These are phyloP conservation scores for Falco novaeseelandiae DNA, from an alignment of 2,797 vertebrate species.

Conservation along the genomic window DNA sequence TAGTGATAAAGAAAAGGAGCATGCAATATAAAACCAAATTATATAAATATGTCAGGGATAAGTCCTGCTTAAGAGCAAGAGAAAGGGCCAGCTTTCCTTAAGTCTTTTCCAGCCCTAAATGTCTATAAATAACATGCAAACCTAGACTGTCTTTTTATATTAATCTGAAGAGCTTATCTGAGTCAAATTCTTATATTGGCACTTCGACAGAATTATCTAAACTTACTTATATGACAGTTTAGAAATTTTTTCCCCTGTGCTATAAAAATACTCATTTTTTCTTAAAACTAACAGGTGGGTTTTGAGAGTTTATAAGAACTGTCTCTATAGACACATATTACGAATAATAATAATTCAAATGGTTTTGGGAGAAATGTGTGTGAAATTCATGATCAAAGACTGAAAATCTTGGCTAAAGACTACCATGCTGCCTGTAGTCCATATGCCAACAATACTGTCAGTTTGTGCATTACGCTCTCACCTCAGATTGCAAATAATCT, in stretches of 20 bases:
- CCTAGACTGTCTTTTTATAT: not conserved
- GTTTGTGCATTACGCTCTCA: not conserved
- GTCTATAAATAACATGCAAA: not conserved
- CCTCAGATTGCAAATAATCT: not conserved
- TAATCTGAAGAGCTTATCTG: not conserved
- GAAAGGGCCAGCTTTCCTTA: not conserved
- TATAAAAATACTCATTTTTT: not conserved
- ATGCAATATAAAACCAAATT: not conserved
- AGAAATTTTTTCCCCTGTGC: not conserved
- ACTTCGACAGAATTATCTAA: not conserved
- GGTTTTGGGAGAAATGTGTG: not conserved
- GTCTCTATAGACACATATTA: not conserved
- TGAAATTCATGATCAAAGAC: not conserved
- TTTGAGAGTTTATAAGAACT: not conserved
- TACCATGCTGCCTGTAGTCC: not conserved
- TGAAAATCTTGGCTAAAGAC: not conserved
- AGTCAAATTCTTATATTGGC: not conserved
- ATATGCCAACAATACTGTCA: not conserved
- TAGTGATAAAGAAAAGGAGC: not conserved
- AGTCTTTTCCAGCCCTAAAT: not conserved
- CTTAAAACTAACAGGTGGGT: not conserved
- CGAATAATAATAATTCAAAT: not conserved
- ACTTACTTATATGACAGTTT: not conserved
- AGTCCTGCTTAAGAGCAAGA: not conserved
- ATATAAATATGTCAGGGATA: not conserved